Percentiles rank a stretch among this genome's conserved stretches.
Conservation (phyloP, 1,140 invertebrate species). For the Calosoma granatense region DNA sequence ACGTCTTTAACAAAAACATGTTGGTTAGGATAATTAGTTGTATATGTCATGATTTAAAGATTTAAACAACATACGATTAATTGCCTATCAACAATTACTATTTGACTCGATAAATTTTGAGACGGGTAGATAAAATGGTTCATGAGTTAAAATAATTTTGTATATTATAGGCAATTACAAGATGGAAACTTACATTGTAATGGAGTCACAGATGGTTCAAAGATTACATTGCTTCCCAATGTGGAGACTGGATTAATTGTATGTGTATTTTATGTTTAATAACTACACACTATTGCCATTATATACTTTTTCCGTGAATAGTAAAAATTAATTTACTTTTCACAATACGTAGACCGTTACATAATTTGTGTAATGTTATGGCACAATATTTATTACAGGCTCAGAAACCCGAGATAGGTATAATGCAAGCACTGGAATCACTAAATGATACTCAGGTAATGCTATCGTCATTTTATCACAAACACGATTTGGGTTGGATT, state of each 20-base stretch:
- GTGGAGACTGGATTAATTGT: slow-evolving; percentile 91
- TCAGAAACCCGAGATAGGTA: slow-evolving; percentile 82
- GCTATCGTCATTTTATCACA: not conserved
- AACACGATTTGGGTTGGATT: too few species aligned
- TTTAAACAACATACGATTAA: too few species aligned
- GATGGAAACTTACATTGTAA: slow-evolving; percentile 81
- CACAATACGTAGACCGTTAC: not conserved
- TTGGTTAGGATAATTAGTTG: too few species aligned
- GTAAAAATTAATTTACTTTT: slow-evolving; percentile 6
- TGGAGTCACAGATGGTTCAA: slow-evolving; percentile 74
- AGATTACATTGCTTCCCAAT: slow-evolving; percentile 80
- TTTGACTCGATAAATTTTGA: too few species aligned
- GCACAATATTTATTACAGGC: slow-evolving; percentile 61
- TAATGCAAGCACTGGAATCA: slow-evolving; percentile 90
- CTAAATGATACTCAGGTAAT: slow-evolving; percentile 76
- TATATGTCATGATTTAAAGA: too few species aligned
- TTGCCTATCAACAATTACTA: too few species aligned
- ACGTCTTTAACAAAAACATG: too few species aligned
- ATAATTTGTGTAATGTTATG: too few species aligned
- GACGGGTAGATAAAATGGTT: too few species aligned
- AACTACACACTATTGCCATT: not conserved
- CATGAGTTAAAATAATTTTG: not conserved
- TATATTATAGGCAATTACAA: slow-evolving; percentile 69
- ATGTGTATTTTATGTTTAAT: slow-evolving; percentile 37
- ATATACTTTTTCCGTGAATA: not conserved